phyloP scores from a whole-genome alignment of 2,888 invertebrate species.

The Dendrolimus houi region DNA sequence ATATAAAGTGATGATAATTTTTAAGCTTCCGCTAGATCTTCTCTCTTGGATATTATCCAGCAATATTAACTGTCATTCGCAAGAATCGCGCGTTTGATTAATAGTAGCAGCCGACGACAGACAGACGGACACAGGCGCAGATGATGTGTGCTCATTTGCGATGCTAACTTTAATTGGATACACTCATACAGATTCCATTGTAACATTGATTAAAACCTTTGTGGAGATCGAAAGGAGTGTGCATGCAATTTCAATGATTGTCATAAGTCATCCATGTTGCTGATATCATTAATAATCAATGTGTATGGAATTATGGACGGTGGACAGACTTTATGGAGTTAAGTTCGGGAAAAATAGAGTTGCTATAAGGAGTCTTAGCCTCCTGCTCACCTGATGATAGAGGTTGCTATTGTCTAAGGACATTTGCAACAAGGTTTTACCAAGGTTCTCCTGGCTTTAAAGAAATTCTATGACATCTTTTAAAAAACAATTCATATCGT shows the following conservation, averaged over 20 bases:
- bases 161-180: conserved; percentile 32
- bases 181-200: conserved; percentile 24
- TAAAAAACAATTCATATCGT: too few relatives aligned
- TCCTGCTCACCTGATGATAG: too few relatives aligned
- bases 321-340: too few relatives aligned
- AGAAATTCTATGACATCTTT: too few relatives aligned
- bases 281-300: conserved; percentile 14
- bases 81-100: conserved; percentile 53
- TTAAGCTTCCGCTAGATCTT: background rate
- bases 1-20: too few relatives aligned
- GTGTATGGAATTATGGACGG: too few relatives aligned
- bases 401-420: too few relatives aligned
- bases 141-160: conserved; percentile 26
- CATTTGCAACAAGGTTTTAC: too few relatives aligned
- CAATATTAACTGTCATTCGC: conserved; percentile 56
- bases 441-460: too few relatives aligned
- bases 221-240: background rate
- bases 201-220: conserved; percentile 32
- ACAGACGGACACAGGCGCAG: conserved; percentile 22
- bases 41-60: background rate
- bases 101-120: conserved; percentile 31
- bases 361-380: too few relatives aligned
- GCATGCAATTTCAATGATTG: background rate
- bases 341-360: too few relatives aligned
- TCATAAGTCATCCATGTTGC: conserved; percentile 4